Evolutionary conservation across 2,888 invertebrate species (phyloP).

Genomic region (Oasisia sp.): DNA sequence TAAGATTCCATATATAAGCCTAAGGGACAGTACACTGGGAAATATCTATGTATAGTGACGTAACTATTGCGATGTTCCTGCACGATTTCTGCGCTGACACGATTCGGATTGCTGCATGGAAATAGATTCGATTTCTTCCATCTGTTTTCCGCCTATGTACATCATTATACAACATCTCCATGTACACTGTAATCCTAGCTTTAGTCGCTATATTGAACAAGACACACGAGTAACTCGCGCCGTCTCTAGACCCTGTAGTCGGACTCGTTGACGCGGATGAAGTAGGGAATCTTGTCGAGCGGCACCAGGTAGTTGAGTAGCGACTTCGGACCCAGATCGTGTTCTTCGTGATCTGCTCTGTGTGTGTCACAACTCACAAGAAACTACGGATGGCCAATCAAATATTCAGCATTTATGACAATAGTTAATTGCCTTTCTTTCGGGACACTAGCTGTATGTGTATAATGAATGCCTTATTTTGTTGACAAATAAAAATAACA

Average conservation of each 20-base stretch:
- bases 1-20: too few species aligned
- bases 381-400: too few species aligned
- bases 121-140: too few species aligned
- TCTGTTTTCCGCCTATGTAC: too few species aligned
- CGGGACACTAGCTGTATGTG: background rate
- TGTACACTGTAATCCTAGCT: too few species aligned
- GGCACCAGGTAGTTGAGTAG: slow-evolving; percentile 30
- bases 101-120: too few species aligned
- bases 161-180: too few species aligned
- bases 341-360: background rate
- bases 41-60: too few species aligned
- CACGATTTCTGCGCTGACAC: too few species aligned
- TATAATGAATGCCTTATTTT: background rate
- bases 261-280: slow-evolving; percentile 24
- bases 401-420: too few species aligned
- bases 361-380: background rate
- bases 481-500: background rate
- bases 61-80: too few species aligned
- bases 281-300: slow-evolving; percentile 32
- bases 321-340: slow-evolving; percentile 31
- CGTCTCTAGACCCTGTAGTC: background rate
- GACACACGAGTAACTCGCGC: background rate
- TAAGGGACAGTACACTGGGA: too few species aligned
- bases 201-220: background rate
- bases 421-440: background rate